Percentiles rank a stretch among this genome's conserved stretches.
Conservation (phyloP, 2,888 invertebrate genomes). For the Microctonus hyperodae region DNA sequence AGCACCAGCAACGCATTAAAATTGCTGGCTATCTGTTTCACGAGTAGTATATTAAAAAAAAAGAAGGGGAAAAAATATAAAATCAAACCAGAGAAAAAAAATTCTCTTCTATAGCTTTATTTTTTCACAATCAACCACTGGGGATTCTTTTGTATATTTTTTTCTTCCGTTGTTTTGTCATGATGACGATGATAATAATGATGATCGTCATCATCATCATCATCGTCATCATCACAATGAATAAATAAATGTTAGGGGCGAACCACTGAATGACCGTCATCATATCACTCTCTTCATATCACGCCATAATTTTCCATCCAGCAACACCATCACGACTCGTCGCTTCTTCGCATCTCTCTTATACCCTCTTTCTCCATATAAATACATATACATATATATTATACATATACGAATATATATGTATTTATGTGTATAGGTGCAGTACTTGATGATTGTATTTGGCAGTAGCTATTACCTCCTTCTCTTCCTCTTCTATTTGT, state of each 20-base stretch:
- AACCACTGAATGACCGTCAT: slow-evolving; percentile 27
- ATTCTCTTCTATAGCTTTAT: neutral
- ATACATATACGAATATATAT: neutral
- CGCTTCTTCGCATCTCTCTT: slow-evolving; percentile 5
- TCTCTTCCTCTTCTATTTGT: too few species aligned
- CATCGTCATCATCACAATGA: slow-evolving; percentile 21
- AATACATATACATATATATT: neutral
- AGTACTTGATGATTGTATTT: too few species aligned
- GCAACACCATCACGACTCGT: slow-evolving; percentile 24
- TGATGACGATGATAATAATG: slow-evolving; percentile 6
- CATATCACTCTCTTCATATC: slow-evolving; percentile 20
- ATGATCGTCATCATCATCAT: neutral
- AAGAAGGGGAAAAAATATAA: slow-evolving; percentile 13
- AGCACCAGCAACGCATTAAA: slow-evolving; percentile 5
- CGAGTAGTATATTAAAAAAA: slow-evolving; percentile 13
- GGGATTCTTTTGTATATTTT: neutral
- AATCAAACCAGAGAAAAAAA: slow-evolving; percentile 8
- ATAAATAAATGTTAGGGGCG: slow-evolving; percentile 8
- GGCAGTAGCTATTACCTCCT: neutral
- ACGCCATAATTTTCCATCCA: slow-evolving; percentile 30
- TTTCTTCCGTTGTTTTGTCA: neutral
- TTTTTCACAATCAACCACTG: neutral
- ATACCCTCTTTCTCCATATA: slow-evolving; percentile 9
- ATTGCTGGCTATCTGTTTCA: slow-evolving; percentile 22
- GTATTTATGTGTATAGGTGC: too few species aligned